Evolutionary conservation across 2,797 vertebrate species (phyloP), one percentile per base, ranked within the genome.

Genomic region (Oophaga sylvatica): DNA sequence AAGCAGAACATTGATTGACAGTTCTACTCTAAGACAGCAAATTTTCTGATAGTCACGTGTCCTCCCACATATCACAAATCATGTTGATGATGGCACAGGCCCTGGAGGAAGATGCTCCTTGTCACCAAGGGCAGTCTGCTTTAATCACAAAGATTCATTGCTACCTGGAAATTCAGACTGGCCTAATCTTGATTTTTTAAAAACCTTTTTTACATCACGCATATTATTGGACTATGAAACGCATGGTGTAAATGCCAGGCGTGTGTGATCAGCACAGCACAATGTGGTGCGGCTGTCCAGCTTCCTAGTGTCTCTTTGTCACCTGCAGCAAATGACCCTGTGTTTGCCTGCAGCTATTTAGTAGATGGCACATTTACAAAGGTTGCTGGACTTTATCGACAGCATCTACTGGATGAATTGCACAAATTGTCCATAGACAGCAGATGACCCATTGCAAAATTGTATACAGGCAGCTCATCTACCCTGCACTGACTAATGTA

Each of bases 1-100:
- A 35, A 48, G 59, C 71, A 77, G 45, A 84, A 22, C 59, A 19
- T 20, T 53, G 71, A 84, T 53, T 77, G 83, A 84, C 71, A 65
- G 57, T 59, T 77, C 31, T 13, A 59, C 22, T 76, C 53, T 41
- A 16, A 22, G 70, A 65, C 31, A 48, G 59, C 22, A 45, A 31
- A 59, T 29, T 26, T 35, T 5, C 13, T 76, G 70, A 84, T 75
- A 15, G 83, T 63, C 83, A 77, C 16, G 17, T 48, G 35, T 84
- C 71, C 59, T 84, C 83, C 59, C n/a, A 48, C 15, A 19, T 12
- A 45, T 41, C 56, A 73, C 81, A 31, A 76, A 63, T 75, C 13
- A 84, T 84, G 26, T 26, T 9, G n/a, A 45, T 9, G n/a, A 45
- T 76, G 59, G 73, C 35, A 53, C 71, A 48, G 63, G 35, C 82